Percentiles rank a stretch among this genome's conserved stretches.
These are phyloP conservation scores for Eupithecia inturbata DNA, from an alignment of 2,888 invertebrate genomes.

Conservation along the genomic window DNA sequence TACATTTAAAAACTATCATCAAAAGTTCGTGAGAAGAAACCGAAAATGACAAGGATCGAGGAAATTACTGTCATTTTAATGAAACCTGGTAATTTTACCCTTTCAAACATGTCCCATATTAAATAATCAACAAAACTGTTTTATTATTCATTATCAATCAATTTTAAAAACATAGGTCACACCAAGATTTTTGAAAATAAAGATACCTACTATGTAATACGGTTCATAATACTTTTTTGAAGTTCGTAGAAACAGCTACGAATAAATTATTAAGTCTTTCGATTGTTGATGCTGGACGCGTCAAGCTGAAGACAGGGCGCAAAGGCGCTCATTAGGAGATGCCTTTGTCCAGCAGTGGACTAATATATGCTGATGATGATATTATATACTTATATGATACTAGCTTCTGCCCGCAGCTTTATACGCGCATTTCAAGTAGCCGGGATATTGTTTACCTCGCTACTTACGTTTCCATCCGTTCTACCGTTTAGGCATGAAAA, in stretches of 20 bases:
- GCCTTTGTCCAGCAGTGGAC: not conserved
- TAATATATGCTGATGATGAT: not conserved
- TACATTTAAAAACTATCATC: slow-evolving; percentile 27
- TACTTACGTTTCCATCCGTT: no score
- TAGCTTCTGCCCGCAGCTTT: no score
- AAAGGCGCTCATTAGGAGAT: not conserved
- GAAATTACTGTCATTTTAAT: slow-evolving; percentile 56
- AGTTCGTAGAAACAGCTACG: no score
- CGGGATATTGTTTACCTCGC: no score
- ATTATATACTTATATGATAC: not conserved
- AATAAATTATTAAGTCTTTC: no score
- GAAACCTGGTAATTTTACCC: slow-evolving; percentile 50
- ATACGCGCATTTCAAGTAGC: no score
- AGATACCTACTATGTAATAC: not conserved
- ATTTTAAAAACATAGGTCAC: not conserved
- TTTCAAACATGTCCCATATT: slow-evolving; percentile 50
- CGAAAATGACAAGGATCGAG: slow-evolving; percentile 59
- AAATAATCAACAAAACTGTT: not conserved
- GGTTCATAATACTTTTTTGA: no score
- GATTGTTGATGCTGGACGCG: no score
- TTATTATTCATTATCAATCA: not conserved
- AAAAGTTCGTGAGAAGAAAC: slow-evolving; percentile 28
- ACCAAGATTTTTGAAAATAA: not conserved
- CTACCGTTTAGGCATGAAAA: no score
- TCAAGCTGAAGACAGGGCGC: not conserved